phyloP scores from a whole-genome alignment of 2,797 vertebrate species.

The Tadarida brasiliensis region DNA sequence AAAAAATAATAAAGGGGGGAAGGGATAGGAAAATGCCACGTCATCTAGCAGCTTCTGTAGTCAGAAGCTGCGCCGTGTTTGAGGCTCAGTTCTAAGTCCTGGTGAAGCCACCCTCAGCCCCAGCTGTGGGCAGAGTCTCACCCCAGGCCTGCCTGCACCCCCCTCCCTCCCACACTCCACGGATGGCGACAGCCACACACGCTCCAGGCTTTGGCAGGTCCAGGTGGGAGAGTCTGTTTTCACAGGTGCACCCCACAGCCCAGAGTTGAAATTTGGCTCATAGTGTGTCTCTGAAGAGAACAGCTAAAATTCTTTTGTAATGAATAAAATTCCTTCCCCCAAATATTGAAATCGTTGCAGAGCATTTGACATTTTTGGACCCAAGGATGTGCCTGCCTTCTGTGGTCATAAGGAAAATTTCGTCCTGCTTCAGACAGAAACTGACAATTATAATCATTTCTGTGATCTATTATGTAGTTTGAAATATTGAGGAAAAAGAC shows the following conservation, averaged over 20 bases:
- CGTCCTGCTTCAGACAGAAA: neutral
- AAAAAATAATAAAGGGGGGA: neutral
- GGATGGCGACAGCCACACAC: neutral
- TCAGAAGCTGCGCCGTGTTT: neutral
- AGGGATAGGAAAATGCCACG: neutral
- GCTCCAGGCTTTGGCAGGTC: constrained; percentile 72
- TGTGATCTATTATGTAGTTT: neutral
- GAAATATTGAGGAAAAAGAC: neutral
- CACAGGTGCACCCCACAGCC: constrained; percentile 74
- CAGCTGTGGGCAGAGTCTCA: neutral
- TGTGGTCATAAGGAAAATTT: neutral
- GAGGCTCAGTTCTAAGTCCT: neutral
- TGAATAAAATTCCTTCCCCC: neutral
- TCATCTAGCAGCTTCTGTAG: neutral
- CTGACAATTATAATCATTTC: neutral
- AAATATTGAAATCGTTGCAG: neutral
- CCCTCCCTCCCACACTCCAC: constrained; percentile 53
- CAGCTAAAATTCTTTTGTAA: constrained; percentile 24
- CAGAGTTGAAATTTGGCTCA: constrained; percentile 35
- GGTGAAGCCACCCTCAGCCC: neutral
- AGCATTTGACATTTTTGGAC: neutral
- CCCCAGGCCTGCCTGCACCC: neutral
- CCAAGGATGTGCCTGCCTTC: neutral
- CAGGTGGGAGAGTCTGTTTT: constrained; percentile 80
- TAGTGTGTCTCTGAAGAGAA: constrained; percentile 18